Base-by-base conservation (phyloP, 2,113 vertebrate species). In the Nycticryphes semicollaris region DNA sequence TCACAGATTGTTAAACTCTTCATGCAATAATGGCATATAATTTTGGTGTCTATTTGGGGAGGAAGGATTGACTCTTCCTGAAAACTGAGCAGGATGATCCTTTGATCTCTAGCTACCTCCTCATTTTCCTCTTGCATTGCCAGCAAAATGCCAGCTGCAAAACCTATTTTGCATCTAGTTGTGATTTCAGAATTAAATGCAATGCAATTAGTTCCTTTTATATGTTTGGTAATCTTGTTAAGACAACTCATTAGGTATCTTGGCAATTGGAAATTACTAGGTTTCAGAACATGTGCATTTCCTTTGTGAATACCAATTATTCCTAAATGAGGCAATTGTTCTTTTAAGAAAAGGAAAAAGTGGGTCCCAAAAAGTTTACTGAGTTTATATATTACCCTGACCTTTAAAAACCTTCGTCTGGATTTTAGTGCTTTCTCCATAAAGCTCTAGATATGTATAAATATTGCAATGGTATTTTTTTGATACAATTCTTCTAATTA, bases 201-300 rank as follows among this genome's bases (percentile, higher is more conserved):
- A 89, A 93, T 94, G 90, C 95, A 97, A 97, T 98, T 97, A 95
- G 96, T 94, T 97, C 95, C 91, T 96, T 98, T 94, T 96, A 91
- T 95, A 96, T 96, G 63, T 97, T 97, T 96, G 91, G 94, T 97
- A 95, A 96, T 97, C 96, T 97, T 97, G 93, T 97, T 97, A 98
- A 98, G 94, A 96, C 95, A 97, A 96, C 96, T 97, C 91, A 97
- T 97, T 98, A 96, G 89, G 94, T 97, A 67, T 97, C 91, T 75
- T 95, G 91, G 94, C 96, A 97, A 97, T 98, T 97, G 96, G 83
- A 97, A 96, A 94, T 97, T 96, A 85, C 96, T 96, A 95, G 95
- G 84, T 97, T 97, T 97, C 94, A 96, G 97, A 97, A 96, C 87
- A 96, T 90, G 87, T 96, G 93, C 87, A 54, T 90, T 97, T 97